Percentiles rank a stretch among this genome's conserved stretches.
Evolutionary conservation across 2,113 vertebrate genomes (phyloP).

Genomic region (Thunnus maccoyii): DNA sequence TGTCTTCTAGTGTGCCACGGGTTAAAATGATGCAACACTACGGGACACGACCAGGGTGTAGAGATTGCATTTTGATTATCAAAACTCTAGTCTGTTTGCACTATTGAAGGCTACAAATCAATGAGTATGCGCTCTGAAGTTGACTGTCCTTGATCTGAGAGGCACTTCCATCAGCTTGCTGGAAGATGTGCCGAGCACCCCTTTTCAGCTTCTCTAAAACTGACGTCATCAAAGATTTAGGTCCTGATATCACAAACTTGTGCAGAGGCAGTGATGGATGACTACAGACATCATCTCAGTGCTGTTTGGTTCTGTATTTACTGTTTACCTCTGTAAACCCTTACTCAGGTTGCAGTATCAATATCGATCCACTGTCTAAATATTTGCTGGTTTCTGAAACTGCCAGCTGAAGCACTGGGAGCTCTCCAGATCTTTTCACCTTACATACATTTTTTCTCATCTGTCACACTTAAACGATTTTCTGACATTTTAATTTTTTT

Average conservation of each 20-base stretch:
- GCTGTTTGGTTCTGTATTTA: slow-evolving; percentile 19
- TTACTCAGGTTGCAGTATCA: not conserved
- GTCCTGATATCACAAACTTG: slow-evolving; percentile 9
- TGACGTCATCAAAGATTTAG: slow-evolving; percentile 17
- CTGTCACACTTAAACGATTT: slow-evolving; percentile 9
- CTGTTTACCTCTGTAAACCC: slow-evolving; percentile 33
- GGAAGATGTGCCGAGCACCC: not conserved
- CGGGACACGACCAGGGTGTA: not conserved
- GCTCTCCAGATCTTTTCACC: slow-evolving; percentile 6
- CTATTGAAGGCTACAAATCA: slow-evolving; percentile 2
- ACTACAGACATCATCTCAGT: not conserved
- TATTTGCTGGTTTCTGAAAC: slow-evolving; percentile 36
- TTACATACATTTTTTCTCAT: slow-evolving; percentile 24
- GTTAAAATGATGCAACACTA: slow-evolving; percentile 4
- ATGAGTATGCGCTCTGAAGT: not conserved
- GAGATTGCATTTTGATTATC: not conserved
- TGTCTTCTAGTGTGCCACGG: not conserved
- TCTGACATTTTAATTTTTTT: slow-evolving; percentile 10
- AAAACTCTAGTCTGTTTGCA: not conserved
- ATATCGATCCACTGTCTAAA: slow-evolving; percentile 28
- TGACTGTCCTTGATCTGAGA: slow-evolving; percentile 31
- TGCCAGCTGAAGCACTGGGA: slow-evolving; percentile 10
- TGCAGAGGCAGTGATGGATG: slow-evolving; percentile 13
- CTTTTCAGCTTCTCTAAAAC: not conserved
- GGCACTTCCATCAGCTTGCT: slow-evolving; percentile 14